These are phyloP conservation scores for Babylonia areolata DNA, from an alignment of 1,140 invertebrate species.

Conservation along the genomic window DNA sequence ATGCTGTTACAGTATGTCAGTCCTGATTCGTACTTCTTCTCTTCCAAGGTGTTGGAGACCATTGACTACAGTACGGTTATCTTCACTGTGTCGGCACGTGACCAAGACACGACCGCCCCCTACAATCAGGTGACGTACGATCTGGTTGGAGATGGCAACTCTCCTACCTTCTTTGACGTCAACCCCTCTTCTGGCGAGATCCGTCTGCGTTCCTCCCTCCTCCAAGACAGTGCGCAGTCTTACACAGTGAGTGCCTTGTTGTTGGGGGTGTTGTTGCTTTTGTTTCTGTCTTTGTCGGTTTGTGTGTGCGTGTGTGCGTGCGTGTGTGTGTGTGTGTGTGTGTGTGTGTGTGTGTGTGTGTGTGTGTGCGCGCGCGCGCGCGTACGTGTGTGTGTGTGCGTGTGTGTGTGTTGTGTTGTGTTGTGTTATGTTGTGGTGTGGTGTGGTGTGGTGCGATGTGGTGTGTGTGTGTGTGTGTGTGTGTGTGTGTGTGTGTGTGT, in stretches of 20 bases:
- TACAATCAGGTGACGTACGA: constrained; percentile 47
- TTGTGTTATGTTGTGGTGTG: too few species aligned
- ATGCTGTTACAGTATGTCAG: too few species aligned
- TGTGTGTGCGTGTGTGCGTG: background rate
- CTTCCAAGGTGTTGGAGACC: constrained; percentile 49
- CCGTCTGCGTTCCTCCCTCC: constrained; percentile 33
- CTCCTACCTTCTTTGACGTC: constrained; percentile 50
- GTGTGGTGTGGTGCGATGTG: too few species aligned
- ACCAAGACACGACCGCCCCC: constrained; percentile 41
- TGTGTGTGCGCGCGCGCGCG: too few species aligned
- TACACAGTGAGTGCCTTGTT: constrained; percentile 48
- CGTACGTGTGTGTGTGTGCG: too few species aligned
- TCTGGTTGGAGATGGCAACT: constrained; percentile 52
- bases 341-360: too few species aligned
- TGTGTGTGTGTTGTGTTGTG: too few species aligned
- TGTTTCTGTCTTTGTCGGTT: too few species aligned
- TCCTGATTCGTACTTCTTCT: too few species aligned
- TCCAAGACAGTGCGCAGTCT: constrained; percentile 31
- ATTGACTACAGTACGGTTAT: constrained; percentile 41
- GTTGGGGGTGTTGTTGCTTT: too few species aligned
- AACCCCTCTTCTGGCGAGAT: constrained; percentile 43
- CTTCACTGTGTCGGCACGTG: constrained; percentile 44
- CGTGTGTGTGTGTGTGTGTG: background rate
- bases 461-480: too few species aligned
- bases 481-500: too few species aligned